Evolutionary conservation across 1,140 invertebrate genomes (phyloP), one percentile per base, ranked within the genome.

Genomic region (Zaprionus camerounensis): DNA sequence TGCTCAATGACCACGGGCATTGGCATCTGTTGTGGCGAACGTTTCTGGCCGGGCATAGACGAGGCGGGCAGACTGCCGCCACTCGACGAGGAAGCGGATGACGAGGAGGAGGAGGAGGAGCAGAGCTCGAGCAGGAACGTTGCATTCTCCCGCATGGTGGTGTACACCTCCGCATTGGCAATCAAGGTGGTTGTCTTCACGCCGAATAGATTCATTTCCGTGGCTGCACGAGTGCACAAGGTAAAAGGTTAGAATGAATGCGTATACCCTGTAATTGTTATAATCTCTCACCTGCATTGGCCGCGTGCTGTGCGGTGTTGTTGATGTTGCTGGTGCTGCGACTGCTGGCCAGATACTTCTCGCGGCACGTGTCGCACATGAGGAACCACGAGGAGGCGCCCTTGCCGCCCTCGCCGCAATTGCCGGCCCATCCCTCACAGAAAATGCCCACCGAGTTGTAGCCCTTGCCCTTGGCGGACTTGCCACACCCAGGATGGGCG

Each of bases 71-170:
- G n/a, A 56, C 44, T 6, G 53, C 34, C 13, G 38, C 49, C 3
- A 78, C 70, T 11, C 64, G 78, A 22, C 80, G 82, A 81, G 4
- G 92, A n/a, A 5, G 38, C 5, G 12, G 38, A n/a, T 5, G 41
- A 5, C 5, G 41, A 44, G 41, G 41, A 7, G 15, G 41, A 41
- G 38, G 38, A 44, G n/a, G 41, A 44, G 2, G 41, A 92, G 46
- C 91, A 92, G 55, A 99, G 92, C 88, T 99, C 98, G 61, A 99
- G 93, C 12, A 99, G 93, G 92, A 99, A 99, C 93, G 98, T 95
- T 1, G 98, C 98, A 93, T 99, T 99, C 87, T 98, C 97, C 75
- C 97, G 97, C 94, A 99, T 97, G 0, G 91, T 93, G 24, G 91
- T 91, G 44, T 92, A 93, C 13, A 93, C 83, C 63, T 93, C 92